Conservation (phyloP, 1,140 invertebrate species). For the Eriocheir sinensis region DNA sequence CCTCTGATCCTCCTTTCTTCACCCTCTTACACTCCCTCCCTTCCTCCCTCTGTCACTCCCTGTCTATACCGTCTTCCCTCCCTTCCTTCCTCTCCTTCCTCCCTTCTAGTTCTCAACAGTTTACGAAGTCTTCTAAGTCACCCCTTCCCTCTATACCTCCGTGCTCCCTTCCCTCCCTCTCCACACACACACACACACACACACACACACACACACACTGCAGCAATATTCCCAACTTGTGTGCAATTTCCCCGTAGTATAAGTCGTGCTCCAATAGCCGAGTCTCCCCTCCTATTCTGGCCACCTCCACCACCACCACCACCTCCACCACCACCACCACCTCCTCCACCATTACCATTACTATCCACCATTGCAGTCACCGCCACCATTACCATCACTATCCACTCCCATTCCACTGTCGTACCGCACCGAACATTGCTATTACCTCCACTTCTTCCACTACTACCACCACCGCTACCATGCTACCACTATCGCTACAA, state of each 20-base stretch:
- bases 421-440: not conserved
- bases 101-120: not conserved
- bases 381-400: not conserved
- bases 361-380: not conserved
- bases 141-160: not conserved
- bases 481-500: not conserved
- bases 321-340: conserved; percentile 2
- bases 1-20: too few species aligned
- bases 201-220: conserved; percentile 44
- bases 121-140: conserved; percentile 12
- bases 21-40: not conserved
- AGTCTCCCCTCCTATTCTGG: not conserved
- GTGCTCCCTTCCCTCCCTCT: not conserved
- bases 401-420: not conserved
- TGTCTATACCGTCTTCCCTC: not conserved
- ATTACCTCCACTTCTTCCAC: not conserved
- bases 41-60: not conserved
- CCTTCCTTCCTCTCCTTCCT: not conserved
- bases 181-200: not conserved
- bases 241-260: conserved; percentile 48
- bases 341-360: not conserved
- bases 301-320: conserved; percentile 29
- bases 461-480: not conserved
- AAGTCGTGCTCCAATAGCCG: not conserved
- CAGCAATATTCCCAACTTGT: conserved; percentile 38